A percentile compares a stretch with the other conserved stretches of the same genome.
Conservation (phyloP, 2,888 invertebrate species). For the Drosophila algonquin region DNA sequence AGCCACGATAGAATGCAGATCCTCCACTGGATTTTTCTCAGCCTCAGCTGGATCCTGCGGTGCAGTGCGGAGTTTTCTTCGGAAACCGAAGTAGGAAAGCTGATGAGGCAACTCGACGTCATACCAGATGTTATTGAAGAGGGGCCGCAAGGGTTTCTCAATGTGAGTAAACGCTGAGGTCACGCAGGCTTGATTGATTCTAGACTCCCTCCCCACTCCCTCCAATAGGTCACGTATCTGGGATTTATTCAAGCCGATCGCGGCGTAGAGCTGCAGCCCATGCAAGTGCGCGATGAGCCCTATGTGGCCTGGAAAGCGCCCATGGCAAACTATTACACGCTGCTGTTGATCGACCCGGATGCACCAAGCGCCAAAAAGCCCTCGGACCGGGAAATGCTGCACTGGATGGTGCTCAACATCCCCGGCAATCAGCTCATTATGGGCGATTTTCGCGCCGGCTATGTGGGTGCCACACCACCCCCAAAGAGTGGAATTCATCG, state of each 20-base stretch:
- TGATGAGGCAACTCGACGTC: conserved; percentile 79
- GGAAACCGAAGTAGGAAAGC: conserved; percentile 80
- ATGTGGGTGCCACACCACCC: conserved; percentile 93
- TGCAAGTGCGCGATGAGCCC: conserved; percentile 83
- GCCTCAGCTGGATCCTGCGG: background rate
- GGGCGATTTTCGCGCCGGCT: conserved; percentile 91
- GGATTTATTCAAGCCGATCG: conserved; percentile 85
- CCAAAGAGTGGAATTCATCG: conserved; percentile 89
- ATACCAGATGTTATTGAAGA: conserved; percentile 81
- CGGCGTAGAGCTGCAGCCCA: conserved; percentile 90
- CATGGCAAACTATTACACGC: conserved; percentile 64
- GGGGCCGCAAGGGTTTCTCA: conserved; percentile 81
- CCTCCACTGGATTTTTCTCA: conserved; percentile 3
- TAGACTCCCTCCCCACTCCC: too few relatives aligned
- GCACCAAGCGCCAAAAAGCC: conserved; percentile 92
- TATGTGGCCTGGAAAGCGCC: conserved; percentile 57
- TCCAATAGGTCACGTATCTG: conserved; percentile 68
- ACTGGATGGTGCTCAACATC: conserved; percentile 95
- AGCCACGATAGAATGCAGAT: conserved; percentile 18
- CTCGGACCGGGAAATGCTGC: conserved; percentile 92
- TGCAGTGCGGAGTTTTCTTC: background rate
- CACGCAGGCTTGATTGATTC: background rate
- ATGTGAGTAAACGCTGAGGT: conserved; percentile 59
- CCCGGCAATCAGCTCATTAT: conserved; percentile 87
- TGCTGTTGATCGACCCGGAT: conserved; percentile 88